Evolutionary conservation across 2,113 vertebrate genomes (phyloP), one percentile per base, ranked within the genome.

Genomic region (Peromyscus leucopus): DNA sequence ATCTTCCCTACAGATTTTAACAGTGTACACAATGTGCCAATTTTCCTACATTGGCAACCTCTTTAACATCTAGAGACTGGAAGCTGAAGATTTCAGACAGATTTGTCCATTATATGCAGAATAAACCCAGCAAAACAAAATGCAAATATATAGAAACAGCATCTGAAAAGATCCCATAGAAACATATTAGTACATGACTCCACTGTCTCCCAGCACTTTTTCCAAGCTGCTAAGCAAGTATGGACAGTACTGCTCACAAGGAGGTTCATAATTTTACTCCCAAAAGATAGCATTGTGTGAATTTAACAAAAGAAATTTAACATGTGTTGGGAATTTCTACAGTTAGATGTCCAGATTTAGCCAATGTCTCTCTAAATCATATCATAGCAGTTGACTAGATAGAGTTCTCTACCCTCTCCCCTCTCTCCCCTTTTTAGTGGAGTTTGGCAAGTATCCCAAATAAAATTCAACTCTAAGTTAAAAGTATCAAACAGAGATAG

Each of bases 1-100:
- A 92, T 57, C 28, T 65, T 94, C 85, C 31, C 88, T 93, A 65
- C 80, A 46, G 83, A 90, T 83, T 93, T 92, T 69, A 92, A 92
- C 57, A 94, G 51, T 17, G 1, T 93, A 94, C 10, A 96, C 83
- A 96, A 93, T 94, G 67, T 71, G 80, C n/a, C 93, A 59, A 72
- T 74, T 96, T 96, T 61, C 91, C 91, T 88, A 80, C 48, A 55
- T 31, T 80, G 48, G 48, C 48, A 57, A 80, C 48, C 48, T 80
- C 59, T 65, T 42, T 33, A 92, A 85, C 63, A 85, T 88, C 67
- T 88, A 89, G n/a, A 93, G 61, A 93, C 82, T 83, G 80, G 93
- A 75, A 69, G 39, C 33, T 95, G n/a, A 39, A 93, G 85, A 89
- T 69, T 79, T 85, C 95, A 78, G 78, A 91, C 89, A 76, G 26